These are phyloP conservation scores for Ligdia adustata DNA, from an alignment of 2,888 invertebrate species.

Conservation along the genomic window DNA sequence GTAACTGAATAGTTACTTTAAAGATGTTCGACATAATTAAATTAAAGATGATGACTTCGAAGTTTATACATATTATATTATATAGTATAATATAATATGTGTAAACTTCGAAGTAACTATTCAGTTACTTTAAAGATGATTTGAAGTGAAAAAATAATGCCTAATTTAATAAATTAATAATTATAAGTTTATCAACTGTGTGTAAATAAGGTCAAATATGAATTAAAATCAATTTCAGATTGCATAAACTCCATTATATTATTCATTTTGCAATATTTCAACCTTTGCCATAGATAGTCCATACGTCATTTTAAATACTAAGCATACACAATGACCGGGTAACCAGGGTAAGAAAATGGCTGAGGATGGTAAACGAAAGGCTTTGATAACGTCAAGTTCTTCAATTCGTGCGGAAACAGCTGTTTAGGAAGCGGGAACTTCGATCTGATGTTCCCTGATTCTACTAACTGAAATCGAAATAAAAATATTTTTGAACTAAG, in stretches of 20 bases:
- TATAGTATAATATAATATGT: too few relatives aligned
- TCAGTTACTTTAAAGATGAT: background rate
- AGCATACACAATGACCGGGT: constrained; percentile 67
- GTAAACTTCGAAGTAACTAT: too few relatives aligned
- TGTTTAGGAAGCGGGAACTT: constrained; percentile 53
- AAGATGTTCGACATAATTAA: too few relatives aligned
- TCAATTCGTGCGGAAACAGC: constrained; percentile 62
- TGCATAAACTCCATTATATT: background rate
- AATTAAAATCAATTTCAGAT: background rate
- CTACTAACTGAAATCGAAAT: constrained; percentile 20
- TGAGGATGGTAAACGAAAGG: constrained; percentile 67
- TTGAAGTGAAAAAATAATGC: too few relatives aligned
- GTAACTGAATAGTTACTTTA: background rate
- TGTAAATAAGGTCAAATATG: background rate
- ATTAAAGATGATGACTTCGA: too few relatives aligned
- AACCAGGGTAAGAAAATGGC: constrained; percentile 70
- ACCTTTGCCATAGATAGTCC: too few relatives aligned
- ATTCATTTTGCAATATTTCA: constrained; percentile 4
- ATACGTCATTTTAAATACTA: too few relatives aligned
- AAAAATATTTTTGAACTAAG: too few relatives aligned
- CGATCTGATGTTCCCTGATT: constrained; percentile 16
- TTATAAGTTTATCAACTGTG: too few relatives aligned
- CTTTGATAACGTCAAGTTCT: constrained; percentile 46
- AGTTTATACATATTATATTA: too few relatives aligned
- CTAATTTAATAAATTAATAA: too few relatives aligned